These are phyloP conservation scores for Pseudomugil gertrudae DNA, from an alignment of 2,797 vertebrate species.

Conservation along the genomic window DNA sequence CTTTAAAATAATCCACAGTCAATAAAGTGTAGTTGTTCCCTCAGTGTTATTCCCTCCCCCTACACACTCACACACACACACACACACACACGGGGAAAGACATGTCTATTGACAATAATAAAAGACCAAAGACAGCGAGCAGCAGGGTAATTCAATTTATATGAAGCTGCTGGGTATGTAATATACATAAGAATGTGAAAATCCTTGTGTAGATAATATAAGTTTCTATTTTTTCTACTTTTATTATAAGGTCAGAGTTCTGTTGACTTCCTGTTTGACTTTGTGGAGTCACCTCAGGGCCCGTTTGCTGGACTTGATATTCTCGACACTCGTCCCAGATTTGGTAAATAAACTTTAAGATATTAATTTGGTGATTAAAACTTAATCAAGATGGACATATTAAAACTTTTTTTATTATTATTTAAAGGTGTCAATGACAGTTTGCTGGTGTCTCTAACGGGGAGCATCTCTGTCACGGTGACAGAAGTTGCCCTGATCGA, in stretches of 20 bases:
- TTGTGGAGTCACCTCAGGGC: slow-evolving; percentile 53
- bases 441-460: slow-evolving; percentile 67
- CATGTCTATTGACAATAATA: too few species aligned
- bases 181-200: too few species aligned
- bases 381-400: neutral
- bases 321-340: slow-evolving; percentile 61
- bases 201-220: too few species aligned
- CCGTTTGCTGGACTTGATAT: slow-evolving; percentile 43
- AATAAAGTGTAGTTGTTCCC: too few species aligned
- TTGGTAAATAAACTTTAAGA: slow-evolving; percentile 51
- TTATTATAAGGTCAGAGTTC: slow-evolving; percentile 64
- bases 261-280: slow-evolving; percentile 73
- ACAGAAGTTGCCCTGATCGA: slow-evolving; percentile 64
- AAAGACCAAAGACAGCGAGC: too few species aligned
- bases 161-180: too few species aligned
- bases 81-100: too few species aligned
- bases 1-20: too few species aligned
- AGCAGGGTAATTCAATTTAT: too few species aligned
- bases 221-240: neutral
- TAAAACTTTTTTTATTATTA: neutral
- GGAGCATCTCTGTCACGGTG: slow-evolving; percentile 42
- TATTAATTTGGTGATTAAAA: neutral
- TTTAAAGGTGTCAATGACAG: slow-evolving; percentile 51
- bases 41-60: too few species aligned
- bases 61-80: too few species aligned